Base-by-base conservation (phyloP, 2,113 vertebrate species). In the Sinocyclocheilus anshuiensis region DNA sequence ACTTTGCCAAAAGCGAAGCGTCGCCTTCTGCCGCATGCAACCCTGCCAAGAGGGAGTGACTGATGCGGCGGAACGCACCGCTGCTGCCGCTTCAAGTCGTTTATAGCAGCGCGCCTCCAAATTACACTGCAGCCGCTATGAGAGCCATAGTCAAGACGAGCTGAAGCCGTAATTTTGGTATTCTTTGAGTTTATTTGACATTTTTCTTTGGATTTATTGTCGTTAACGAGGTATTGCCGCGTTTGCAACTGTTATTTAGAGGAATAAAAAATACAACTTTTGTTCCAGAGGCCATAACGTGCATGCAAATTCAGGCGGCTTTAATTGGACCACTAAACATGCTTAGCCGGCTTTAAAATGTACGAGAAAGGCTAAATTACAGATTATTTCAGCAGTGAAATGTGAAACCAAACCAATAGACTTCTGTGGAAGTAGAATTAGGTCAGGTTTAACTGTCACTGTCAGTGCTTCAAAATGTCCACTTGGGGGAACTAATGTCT, bases 1-100 rank as follows among this genome's bases (percentile, higher is more conserved):
- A 69, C 65, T 81, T 81, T 50, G 81, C 81, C 81, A 83, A 71
- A 71, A 83, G 65, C 42, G 26, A 71, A 69, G 45, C 65, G 42
- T 82, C 42, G 50, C 57, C 79, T 45, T 82, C 80, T 82, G 81
- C 26, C n/a, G 45, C n/a, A 15, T 45, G 26, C 24, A 36, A 36
- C 3, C 33, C 65, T 71, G 81, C 81, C 81, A 71, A 71, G 81
- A 53, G 78, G 10, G 42, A 45, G 71, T n/a, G 71, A 39, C 15
- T 45, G 39, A 36, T 20, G 50, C n/a, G n/a, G 45, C 45, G 74
- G 63, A 67, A 76, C 74, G 71, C 71, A 8, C 39, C 36, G 7
- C 53, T 16, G 11, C 78, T 16, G 36, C 78, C 48, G 77, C 36
- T 36, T 20, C 12, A 33, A 15, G 29, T 45, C 39, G 42, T 29